phyloP scores from a whole-genome alignment of 2,888 invertebrate genomes.

The Mythimna lalbum region DNA sequence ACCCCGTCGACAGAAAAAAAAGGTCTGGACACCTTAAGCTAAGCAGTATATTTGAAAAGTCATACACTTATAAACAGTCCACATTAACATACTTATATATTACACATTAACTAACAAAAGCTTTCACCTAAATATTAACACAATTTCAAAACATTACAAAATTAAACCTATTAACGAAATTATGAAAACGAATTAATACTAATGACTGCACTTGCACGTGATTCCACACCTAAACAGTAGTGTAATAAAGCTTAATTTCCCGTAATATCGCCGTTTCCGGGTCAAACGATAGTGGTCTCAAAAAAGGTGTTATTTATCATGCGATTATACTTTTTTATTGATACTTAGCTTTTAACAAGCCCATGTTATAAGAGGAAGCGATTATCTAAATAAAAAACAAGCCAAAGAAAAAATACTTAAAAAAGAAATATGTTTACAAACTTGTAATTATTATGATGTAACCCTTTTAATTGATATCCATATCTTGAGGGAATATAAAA shows the following conservation, averaged over 20 bases:
- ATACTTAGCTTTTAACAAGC: conserved; percentile 16
- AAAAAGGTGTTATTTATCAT: conserved; percentile 38
- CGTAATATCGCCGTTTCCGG: conserved; percentile 14
- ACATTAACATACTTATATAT: background rate
- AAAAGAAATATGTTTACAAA: too few relatives aligned
- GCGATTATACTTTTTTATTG: conserved; percentile 45
- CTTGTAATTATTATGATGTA: too few relatives aligned
- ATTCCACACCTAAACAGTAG: conserved; percentile 17
- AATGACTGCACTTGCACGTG: conserved; percentile 34
- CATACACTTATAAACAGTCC: too few relatives aligned
- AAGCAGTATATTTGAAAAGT: too few relatives aligned
- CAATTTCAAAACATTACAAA: background rate
- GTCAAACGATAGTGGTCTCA: conserved; percentile 30
- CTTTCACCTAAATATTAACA: background rate
- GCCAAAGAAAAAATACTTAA: too few relatives aligned
- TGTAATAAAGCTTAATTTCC: conserved; percentile 34
- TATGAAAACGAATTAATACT: conserved; percentile 40
- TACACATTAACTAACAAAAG: background rate
- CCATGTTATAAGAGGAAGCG: conserved; percentile 37
- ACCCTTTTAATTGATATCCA: too few relatives aligned
- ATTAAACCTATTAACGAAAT: conserved; percentile 32
- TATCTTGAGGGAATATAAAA: too few relatives aligned
- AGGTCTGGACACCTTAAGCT: too few relatives aligned
- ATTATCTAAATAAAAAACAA: background rate
- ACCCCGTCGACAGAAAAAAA: too few relatives aligned